phyloP scores from a whole-genome alignment of 2,888 invertebrate species.

The Tricholauxania praeusta region DNA sequence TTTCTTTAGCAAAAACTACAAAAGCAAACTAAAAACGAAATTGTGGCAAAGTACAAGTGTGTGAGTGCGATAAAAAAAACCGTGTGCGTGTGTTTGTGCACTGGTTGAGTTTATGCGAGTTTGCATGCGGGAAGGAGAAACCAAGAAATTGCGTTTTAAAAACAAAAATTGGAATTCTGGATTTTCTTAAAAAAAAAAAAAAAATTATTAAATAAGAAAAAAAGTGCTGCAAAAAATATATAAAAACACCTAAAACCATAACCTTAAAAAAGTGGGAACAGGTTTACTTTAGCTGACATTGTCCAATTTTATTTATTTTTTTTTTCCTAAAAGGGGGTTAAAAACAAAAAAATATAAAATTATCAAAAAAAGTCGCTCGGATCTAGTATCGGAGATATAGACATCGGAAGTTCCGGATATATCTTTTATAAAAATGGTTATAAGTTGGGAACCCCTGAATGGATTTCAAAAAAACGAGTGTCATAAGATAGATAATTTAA shows the following conservation, averaged over 20 bases:
- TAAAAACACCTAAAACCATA: background rate
- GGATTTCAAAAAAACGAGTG: too few relatives aligned
- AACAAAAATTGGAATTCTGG: conserved; percentile 5
- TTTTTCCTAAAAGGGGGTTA: too few relatives aligned
- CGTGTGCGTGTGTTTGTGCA: background rate
- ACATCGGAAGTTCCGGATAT: too few relatives aligned
- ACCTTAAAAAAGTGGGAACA: conserved; percentile 12
- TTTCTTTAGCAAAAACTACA: background rate
- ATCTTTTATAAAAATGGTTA: too few relatives aligned
- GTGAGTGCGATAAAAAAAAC: too few relatives aligned
- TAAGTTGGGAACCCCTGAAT: too few relatives aligned
- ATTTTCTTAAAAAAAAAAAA: background rate
- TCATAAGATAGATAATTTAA: too few relatives aligned
- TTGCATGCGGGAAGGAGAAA: conserved; percentile 7
- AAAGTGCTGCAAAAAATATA: background rate
- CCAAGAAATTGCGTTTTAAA: conserved; percentile 24
- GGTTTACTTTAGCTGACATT: too few relatives aligned
- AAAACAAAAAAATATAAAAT: too few relatives aligned
- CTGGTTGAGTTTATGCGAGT: background rate
- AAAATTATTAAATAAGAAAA: background rate
- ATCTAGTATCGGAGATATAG: too few relatives aligned
- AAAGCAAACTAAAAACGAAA: conserved; percentile 13
- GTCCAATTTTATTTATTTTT: too few relatives aligned
- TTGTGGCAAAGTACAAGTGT: conserved; percentile 17
- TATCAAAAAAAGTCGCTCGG: too few relatives aligned